Percentiles rank a stretch among this genome's conserved stretches.
These are phyloP conservation scores for Hemitrygon akajei DNA, from an alignment of 2,797 vertebrate species.

Conservation along the genomic window DNA sequence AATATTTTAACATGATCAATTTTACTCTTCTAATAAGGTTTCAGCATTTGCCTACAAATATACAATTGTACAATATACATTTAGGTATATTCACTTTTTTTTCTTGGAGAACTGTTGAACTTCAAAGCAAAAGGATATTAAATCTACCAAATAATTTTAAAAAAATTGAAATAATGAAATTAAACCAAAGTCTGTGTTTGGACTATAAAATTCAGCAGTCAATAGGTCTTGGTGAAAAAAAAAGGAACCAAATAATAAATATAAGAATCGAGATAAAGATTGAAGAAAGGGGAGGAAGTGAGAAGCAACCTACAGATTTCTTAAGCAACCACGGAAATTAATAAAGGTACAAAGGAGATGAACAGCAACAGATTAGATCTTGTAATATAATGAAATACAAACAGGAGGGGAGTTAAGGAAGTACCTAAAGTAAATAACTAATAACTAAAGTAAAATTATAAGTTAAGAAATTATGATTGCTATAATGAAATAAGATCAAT, in stretches of 20 bases:
- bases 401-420: neutral
- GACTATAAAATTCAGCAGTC: neutral
- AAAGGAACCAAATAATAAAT: neutral
- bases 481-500: neutral
- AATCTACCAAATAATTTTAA: neutral
- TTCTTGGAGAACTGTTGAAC: neutral
- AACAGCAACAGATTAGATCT: conserved; percentile 19
- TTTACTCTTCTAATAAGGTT: neutral
- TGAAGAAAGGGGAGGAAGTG: conserved; percentile 3
- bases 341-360: conserved; percentile 14
- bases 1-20: neutral
- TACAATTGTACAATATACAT: too few relatives aligned
- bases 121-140: neutral
- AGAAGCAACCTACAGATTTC: neutral
- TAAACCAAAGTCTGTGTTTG: neutral
- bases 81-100: neutral
- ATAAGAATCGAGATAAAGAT: neutral
- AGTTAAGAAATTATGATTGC: neutral
- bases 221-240: neutral
- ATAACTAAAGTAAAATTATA: neutral
- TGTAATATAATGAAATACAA: neutral
- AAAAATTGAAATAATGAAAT: too few relatives aligned
- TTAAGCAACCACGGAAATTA: neutral
- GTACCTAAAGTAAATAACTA: neutral
- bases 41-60: neutral